Conservation (phyloP, 2,888 invertebrate species). For the Ganaspis brasiliensis region DNA sequence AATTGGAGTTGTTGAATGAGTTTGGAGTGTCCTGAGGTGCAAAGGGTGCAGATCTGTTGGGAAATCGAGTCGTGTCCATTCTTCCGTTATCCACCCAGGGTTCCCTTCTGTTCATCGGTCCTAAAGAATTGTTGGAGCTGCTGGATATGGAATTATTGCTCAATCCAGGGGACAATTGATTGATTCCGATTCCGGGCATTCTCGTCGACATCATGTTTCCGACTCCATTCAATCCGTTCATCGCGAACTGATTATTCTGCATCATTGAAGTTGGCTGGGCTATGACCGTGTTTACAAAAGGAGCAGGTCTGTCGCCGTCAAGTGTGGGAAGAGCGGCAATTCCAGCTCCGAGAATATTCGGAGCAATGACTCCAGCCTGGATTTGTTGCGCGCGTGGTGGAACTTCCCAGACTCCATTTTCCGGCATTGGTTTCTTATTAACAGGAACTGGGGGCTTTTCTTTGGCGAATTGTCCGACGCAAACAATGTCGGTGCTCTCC, state of each 20-base stretch:
- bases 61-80: conserved; percentile 67
- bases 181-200: conserved; percentile 63
- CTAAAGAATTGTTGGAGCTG: conserved; percentile 61
- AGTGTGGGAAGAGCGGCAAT: conserved; percentile 70
- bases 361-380: conserved; percentile 73
- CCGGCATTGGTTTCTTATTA: conserved; percentile 59
- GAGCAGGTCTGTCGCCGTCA: conserved; percentile 57
- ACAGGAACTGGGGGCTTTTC: conserved; percentile 64
- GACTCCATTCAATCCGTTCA: conserved; percentile 75
- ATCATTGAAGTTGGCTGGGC: conserved; percentile 68
- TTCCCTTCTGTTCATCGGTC: conserved; percentile 72
- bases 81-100: conserved; percentile 67
- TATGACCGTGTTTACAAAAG: conserved; percentile 66
- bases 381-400: conserved; percentile 77
- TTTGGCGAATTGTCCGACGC: conserved; percentile 77
- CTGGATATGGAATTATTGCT: conserved; percentile 45
- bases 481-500: conserved; percentile 74
- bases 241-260: conserved; percentile 69
- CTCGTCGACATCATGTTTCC: conserved; percentile 65
- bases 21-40: conserved; percentile 61
- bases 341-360: conserved; percentile 73
- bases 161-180: conserved; percentile 49
- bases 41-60: conserved; percentile 68
- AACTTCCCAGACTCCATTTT: conserved; percentile 78
- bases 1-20: conserved; percentile 40